phyloP scores from a whole-genome alignment of 1,140 invertebrate genomes.

The Caenorhabditis tropicalis region DNA sequence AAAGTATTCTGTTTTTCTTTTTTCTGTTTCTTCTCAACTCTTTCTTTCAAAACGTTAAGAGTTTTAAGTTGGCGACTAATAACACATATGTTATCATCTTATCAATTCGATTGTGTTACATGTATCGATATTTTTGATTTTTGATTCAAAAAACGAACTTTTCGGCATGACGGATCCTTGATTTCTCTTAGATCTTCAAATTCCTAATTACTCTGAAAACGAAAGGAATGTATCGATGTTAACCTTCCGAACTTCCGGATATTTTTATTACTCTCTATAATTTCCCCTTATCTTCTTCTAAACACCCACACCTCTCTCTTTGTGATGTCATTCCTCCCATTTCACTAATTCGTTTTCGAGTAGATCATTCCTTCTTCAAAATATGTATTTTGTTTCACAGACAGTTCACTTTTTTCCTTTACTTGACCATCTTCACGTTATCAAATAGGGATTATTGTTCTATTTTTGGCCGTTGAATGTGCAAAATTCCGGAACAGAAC shows the following conservation, averaged over 20 bases:
- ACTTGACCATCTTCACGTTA: neutral
- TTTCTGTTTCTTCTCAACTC: neutral
- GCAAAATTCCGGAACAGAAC: conserved; percentile 19
- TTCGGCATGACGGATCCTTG: too few species aligned
- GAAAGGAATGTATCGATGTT: neutral
- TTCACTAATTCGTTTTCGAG: neutral
- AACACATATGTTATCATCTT: neutral
- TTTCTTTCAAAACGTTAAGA: neutral
- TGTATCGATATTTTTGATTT: neutral
- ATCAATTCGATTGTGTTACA: neutral
- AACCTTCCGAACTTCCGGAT: neutral
- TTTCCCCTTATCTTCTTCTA: neutral
- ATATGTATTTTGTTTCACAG: neutral
- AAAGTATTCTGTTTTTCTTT: neutral
- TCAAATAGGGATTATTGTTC: neutral
- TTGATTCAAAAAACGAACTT: too few species aligned
- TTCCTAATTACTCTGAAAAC: too few species aligned
- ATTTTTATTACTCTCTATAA: neutral
- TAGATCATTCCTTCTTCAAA: neutral
- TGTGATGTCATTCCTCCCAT: neutral
- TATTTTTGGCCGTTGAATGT: neutral
- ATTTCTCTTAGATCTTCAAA: too few species aligned
- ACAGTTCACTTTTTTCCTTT: neutral
- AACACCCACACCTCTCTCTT: neutral
- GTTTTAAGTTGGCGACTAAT: neutral